A percentile compares a stretch with the other conserved stretches of the same genome.
These are phyloP conservation scores for Aplysina aerophoba DNA, from an alignment of 37 sponge, comb jelly and placozoan genomes.

Conservation along the genomic window DNA sequence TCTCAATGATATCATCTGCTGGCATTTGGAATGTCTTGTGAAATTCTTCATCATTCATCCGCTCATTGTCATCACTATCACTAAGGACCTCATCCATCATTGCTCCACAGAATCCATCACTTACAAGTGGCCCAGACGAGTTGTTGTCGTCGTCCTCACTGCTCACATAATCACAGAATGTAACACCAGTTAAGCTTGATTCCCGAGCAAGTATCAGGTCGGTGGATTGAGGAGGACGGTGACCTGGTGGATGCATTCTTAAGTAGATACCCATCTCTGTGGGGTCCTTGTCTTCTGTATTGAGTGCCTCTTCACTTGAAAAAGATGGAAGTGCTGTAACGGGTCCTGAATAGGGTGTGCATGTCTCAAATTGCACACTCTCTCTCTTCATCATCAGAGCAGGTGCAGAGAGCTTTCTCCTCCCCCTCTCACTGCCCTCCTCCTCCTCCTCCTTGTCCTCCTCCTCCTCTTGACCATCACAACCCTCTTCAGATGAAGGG, in stretches of 20 bases:
- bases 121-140: background rate
- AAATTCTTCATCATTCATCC: no score
- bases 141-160: background rate
- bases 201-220: no score
- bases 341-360: background rate
- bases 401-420: slow-evolving; percentile 19
- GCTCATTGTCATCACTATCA: background rate
- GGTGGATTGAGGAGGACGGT: no score
- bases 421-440: background rate
- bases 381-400: slow-evolving; percentile 2
- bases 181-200: background rate
- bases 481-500: no score
- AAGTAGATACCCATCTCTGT: no score
- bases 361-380: background rate
- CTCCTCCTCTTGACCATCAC: no score
- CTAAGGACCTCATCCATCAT: slow-evolving; percentile 12
- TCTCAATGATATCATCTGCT: background rate
- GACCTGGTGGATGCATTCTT: no score
- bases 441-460: background rate
- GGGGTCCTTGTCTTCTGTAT: no score
- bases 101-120: background rate
- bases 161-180: background rate
- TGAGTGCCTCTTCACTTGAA: background rate
- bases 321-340: background rate
- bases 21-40: background rate